Base-by-base conservation (phyloP, 2,113 vertebrate genomes). In the Actenoides hombroni region DNA sequence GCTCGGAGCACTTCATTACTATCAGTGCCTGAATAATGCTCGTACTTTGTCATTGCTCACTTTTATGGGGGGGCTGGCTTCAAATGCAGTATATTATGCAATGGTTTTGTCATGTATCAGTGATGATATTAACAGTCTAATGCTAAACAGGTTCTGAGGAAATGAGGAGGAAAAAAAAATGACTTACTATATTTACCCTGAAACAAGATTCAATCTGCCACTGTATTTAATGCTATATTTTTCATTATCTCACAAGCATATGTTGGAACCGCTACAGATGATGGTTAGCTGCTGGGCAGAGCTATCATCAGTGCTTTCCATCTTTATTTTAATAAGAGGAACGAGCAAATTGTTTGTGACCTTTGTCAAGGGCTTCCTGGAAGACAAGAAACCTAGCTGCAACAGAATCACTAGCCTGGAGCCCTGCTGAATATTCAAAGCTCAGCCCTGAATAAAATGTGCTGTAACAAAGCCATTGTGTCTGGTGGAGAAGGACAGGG, bases 181-280 rank as follows among this genome's bases (percentile, higher is more conserved):
- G 96, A 98, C 98, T 98, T 97, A 97, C 98, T 98, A 97, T 98
- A 99, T 98, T 98, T 99, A 98, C 98, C 97, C 98, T 98, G 98
- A 98, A 99, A 99, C 98, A 98, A 99, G 98, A 99, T 98, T 98
- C 98, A 98, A 98, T 99, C 98, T 98, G 98, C 98, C 97, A 98
- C 98, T 98, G 98, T 99, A 98, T 99, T 99, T 99, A 99, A 99
- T 98, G 98, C 97, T 98, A 96, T 98, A 98, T 98, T 98, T 99
- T 99, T 99, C 99, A 99, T 99, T 98, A 99, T 98, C 98, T 98
- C 91, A 96, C 96, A 97, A 99, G 98, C 99, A 99, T 99, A 99
- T 99, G 99, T 98, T 99, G 97, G 98, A 98, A 98, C 92, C 54
- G 97, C 98, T 99, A 98, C 98, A 98, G 98, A 99, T 99, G 99